Base-by-base conservation (phyloP, 2,113 vertebrate species). In the Silurus glanis region DNA sequence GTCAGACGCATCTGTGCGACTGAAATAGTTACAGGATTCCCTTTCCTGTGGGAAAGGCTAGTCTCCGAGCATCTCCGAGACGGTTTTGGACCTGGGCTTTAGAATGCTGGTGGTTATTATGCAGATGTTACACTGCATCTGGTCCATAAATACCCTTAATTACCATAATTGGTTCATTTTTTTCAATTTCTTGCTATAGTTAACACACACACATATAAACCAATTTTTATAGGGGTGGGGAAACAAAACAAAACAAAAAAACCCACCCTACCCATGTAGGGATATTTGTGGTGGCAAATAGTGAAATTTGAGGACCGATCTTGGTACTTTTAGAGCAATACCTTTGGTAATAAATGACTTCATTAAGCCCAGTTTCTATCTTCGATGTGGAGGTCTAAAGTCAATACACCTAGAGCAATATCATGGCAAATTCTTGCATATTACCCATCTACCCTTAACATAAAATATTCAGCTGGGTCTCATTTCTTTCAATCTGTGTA, bases 91-190 rank as follows among this genome's bases (percentile, higher is more conserved):
- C 66, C 56, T 49, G 66, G 78, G 28, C 47, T 9, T 45, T 66
- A 37, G 53, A 82, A 37, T 56, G 85, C 85, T 86, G 85, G 78
- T 82, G 85, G 51, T 55, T 55, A 53, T 45, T 79, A 23, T n/a
- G 3, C 59, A 28, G 49, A 79, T 16, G 49, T 79, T 55, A 45
- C 5, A 19, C 13, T 28, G 45, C 67, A 62, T 53, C 17, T 67
- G 51, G 47, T 58, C 61, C 62, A 67, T 67, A 59, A 85, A 37
- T 67, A 49, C 47, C 14, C 5, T 75, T 49, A 78, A 78, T 55
- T 55, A 53, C 49, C 62, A 72, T 16, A 71, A 59, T 12, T 21
- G 6, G 59, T 69, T 23, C 19, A 23, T 76, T 51, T 37, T 37
- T 9, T 71, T 67, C 53, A 14, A 28, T n/a, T 5, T 61, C 37